Evolutionary conservation across 2,888 invertebrate genomes (phyloP).

Genomic region (Lithophane semibrunnea): DNA sequence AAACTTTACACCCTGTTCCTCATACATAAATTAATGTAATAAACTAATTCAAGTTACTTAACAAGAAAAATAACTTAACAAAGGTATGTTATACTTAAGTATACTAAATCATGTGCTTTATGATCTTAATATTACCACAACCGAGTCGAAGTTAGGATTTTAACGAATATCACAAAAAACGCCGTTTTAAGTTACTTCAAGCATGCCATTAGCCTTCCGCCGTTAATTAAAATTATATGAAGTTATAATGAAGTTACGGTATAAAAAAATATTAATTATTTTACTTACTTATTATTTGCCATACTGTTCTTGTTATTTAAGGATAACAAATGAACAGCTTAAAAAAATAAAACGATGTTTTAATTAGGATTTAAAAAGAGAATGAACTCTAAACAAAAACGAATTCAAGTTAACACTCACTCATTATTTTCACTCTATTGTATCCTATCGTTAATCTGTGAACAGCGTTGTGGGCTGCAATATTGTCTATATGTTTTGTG

Average conservation of each 20-base stretch:
- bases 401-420: no score
- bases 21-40: not conserved
- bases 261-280: conserved; percentile 42
- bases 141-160: conserved; percentile 22
- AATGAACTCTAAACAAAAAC: no score
- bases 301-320: conserved; percentile 24
- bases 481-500: no score
- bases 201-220: conserved; percentile 60
- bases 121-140: conserved; percentile 45
- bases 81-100: conserved; percentile 8
- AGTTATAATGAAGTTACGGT: conserved; percentile 62
- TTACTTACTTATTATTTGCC: conserved; percentile 17
- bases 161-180: conserved; percentile 32
- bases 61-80: conserved; percentile 3
- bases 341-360: not conserved
- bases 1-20: not conserved
- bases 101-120: conserved; percentile 47
- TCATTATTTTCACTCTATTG: no score
- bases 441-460: no score
- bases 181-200: conserved; percentile 59
- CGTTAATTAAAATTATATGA: conserved; percentile 51
- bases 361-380: not conserved
- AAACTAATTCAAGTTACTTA: not conserved
- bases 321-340: not conserved
- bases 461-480: no score